phyloP scores from a whole-genome alignment of 2,888 invertebrate species.

The Drosophila kanekoi region DNA sequence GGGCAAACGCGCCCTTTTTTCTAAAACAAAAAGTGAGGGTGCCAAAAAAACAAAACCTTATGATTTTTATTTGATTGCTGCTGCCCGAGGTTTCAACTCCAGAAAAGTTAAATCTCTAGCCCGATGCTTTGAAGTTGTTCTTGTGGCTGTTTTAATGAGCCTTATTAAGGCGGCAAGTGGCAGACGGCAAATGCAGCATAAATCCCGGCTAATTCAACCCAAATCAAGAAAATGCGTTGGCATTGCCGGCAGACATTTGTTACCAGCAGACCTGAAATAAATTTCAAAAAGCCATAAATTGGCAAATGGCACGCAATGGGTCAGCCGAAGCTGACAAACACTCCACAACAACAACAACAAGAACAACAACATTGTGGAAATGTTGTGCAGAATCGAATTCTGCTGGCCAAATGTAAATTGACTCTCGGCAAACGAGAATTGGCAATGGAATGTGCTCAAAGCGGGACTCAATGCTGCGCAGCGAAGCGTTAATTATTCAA shows the following conservation, averaged over 20 bases:
- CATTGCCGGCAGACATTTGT: slow-evolving; percentile 53
- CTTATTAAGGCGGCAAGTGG: slow-evolving; percentile 51
- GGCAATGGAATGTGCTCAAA: slow-evolving; percentile 36
- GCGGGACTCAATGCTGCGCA: slow-evolving; percentile 50
- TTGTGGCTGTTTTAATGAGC: slow-evolving; percentile 60
- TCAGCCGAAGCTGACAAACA: slow-evolving; percentile 49
- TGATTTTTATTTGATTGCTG: slow-evolving; percentile 68
- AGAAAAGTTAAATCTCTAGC: slow-evolving; percentile 37
- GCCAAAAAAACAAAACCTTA: slow-evolving; percentile 6
- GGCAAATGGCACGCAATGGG: slow-evolving; percentile 59
- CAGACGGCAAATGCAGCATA: slow-evolving; percentile 62
- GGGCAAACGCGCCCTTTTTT: slow-evolving; percentile 34
- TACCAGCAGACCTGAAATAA: slow-evolving; percentile 65
- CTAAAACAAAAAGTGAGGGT: slow-evolving; percentile 12
- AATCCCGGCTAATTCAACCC: slow-evolving; percentile 67
- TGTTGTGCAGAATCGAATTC: slow-evolving; percentile 51
- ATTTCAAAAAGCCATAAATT: slow-evolving; percentile 74
- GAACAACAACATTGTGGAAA: slow-evolving; percentile 31
- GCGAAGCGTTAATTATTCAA: slow-evolving; percentile 74
- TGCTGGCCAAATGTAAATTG: slow-evolving; percentile 65
- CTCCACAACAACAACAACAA: slow-evolving; percentile 21
- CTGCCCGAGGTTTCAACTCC: slow-evolving; percentile 18
- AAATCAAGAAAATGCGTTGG: slow-evolving; percentile 62
- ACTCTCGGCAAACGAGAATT: slow-evolving; percentile 59
- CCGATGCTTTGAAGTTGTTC: slow-evolving; percentile 45